Conservation (phyloP, 1,140 invertebrate genomes). For the Cephus cinctus region DNA sequence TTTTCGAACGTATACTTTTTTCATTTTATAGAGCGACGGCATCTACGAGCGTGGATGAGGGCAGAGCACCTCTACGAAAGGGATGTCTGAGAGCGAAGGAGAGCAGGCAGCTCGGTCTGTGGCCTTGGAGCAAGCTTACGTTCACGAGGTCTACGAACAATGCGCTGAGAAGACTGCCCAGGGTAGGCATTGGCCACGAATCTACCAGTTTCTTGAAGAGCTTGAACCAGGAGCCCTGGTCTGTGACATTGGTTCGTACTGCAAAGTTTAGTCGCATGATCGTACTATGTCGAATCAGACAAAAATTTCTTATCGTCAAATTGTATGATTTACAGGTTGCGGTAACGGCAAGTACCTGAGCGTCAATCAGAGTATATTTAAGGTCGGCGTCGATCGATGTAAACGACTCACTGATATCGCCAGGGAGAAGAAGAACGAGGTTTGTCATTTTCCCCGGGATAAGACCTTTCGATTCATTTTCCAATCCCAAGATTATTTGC, state of each 20-base stretch:
- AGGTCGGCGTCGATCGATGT: conserved; percentile 86
- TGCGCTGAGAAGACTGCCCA: conserved; percentile 68
- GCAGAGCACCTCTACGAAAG: conserved; percentile 37
- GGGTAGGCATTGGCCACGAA: conserved; percentile 77
- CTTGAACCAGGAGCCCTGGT: conserved; percentile 88
- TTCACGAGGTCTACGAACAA: conserved; percentile 92
- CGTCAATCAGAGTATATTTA: conserved; percentile 81
- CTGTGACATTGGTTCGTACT: conserved; percentile 83
- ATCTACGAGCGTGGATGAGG: conserved; percentile 42
- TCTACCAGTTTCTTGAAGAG: conserved; percentile 82
- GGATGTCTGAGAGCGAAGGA: conserved; percentile 55
- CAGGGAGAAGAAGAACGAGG: conserved; percentile 77
- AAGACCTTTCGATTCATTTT: not conserved
- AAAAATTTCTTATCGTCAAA: conserved; percentile 8
- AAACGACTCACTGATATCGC: conserved; percentile 75
- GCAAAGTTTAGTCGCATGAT: not conserved
- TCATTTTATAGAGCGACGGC: conserved; percentile 38
- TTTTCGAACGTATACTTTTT: conserved; percentile 6
- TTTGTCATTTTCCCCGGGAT: conserved; percentile 42
- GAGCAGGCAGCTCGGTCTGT: conserved; percentile 73
- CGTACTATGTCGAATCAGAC: not conserved
- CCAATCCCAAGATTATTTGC: no score
- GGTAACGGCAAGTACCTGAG: conserved; percentile 91
- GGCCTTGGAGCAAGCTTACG: conserved; percentile 90
- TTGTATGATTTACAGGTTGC: conserved; percentile 66